A percentile compares a stretch with the other conserved stretches of the same genome.
phyloP scores from a whole-genome alignment of 53 echinoderm and acorn worm species.

The Echinometra lucunter region DNA sequence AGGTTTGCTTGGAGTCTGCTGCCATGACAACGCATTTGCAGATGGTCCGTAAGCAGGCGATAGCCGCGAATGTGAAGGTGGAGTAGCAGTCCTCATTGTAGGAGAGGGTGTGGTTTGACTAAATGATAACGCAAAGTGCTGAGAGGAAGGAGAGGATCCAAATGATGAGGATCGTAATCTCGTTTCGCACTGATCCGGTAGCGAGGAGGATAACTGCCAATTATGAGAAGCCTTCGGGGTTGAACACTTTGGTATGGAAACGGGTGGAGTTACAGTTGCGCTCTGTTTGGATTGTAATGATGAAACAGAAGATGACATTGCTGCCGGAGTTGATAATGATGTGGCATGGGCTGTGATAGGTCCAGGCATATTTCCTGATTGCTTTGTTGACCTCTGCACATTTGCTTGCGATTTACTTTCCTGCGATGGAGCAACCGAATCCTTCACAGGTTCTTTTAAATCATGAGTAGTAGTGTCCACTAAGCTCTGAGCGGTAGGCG shows the following conservation, averaged over 20 bases:
- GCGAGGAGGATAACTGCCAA: slow-evolving; percentile 14
- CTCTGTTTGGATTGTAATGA: slow-evolving; percentile 22
- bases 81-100: slow-evolving; percentile 11
- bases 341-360: slow-evolving; percentile 47
- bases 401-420: not conserved
- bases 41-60: slow-evolving; percentile 42
- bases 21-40: slow-evolving; percentile 58
- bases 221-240: not conserved
- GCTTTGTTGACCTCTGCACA: not conserved
- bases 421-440: not conserved
- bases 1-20: slow-evolving; percentile 46
- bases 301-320: slow-evolving; percentile 58
- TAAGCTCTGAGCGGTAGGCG: not conserved
- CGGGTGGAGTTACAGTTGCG: slow-evolving; percentile 35
- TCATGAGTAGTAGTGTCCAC: not conserved
- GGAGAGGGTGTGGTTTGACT: slow-evolving; percentile 26
- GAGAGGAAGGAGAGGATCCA: slow-evolving; percentile 19
- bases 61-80: slow-evolving; percentile 19
- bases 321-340: slow-evolving; percentile 56
- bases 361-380: slow-evolving; percentile 1
- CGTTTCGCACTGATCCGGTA: slow-evolving; percentile 38
- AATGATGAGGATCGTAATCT: slow-evolving; percentile 40
- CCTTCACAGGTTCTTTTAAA: slow-evolving; percentile 2
- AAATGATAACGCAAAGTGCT: slow-evolving; percentile 10
- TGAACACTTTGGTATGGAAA: not conserved